Evolutionary conservation across 2,888 invertebrate genomes (phyloP).

Genomic region (Falcaria lacertinaria): DNA sequence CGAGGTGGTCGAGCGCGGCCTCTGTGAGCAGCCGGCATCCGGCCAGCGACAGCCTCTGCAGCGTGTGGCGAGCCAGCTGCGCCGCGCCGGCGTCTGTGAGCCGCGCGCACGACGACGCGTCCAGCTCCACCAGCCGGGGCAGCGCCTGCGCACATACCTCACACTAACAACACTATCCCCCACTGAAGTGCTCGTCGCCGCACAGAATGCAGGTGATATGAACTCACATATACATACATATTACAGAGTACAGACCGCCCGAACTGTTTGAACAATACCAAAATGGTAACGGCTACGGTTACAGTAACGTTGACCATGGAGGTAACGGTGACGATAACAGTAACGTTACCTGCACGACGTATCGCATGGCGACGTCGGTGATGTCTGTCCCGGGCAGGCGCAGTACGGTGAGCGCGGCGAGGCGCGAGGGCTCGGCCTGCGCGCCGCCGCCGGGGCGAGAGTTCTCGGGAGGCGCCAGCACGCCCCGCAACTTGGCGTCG

Average conservation of each 20-base stretch:
- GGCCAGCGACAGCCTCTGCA: conserved; percentile 88
- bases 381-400: conserved; percentile 93
- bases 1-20: conserved; percentile 88
- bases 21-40: conserved; percentile 91
- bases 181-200: too few species aligned
- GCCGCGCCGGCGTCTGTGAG: conserved; percentile 95
- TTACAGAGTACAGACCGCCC: too few species aligned
- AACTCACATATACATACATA: too few species aligned
- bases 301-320: too few species aligned
- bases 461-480: conserved; percentile 92
- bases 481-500: conserved; percentile 90
- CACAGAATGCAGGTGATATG: too few species aligned
- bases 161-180: too few species aligned
- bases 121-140: conserved; percentile 86
- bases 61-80: conserved; percentile 87
- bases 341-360: conserved; percentile 72
- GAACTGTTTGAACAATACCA: too few species aligned
- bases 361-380: conserved; percentile 89
- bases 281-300: too few species aligned
- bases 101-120: conserved; percentile 91
- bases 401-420: conserved; percentile 87
- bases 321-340: too few species aligned
- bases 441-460: conserved; percentile 83
- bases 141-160: conserved; percentile 78
- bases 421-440: conserved; percentile 60